A percentile compares a stretch with the other conserved stretches of the same genome.
phyloP scores from a whole-genome alignment of 2,113 vertebrate species.

The Stomatorhinus ivindoensis region DNA sequence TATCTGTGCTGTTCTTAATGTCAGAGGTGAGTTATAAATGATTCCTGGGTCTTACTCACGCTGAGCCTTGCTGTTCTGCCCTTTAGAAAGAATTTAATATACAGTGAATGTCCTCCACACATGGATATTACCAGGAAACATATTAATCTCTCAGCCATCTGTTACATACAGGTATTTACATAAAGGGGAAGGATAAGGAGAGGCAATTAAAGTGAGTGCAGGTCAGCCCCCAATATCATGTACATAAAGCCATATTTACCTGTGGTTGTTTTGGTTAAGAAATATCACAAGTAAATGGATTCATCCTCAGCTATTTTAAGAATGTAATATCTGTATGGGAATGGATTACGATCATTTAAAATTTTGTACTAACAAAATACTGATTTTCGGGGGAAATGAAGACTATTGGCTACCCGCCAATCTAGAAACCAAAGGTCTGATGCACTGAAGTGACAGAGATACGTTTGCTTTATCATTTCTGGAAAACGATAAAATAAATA shows the following conservation, averaged over 20 bases:
- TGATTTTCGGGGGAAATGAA: neutral
- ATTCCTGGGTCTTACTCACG: neutral
- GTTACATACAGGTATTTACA: neutral
- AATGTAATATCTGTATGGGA: neutral
- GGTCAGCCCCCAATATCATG: neutral
- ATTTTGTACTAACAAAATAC: neutral
- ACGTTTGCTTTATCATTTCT: neutral
- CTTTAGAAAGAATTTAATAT: neutral
- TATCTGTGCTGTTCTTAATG: neutral
- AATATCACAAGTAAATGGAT: neutral
- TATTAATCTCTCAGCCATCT: neutral
- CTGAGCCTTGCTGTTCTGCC: neutral
- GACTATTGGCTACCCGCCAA: neutral
- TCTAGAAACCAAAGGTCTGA: neutral
- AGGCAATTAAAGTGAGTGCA: neutral
- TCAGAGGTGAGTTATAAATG: neutral
- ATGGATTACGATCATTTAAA: neutral
- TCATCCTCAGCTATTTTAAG: neutral
- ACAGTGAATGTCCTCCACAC: neutral
- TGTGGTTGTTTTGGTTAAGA: neutral
- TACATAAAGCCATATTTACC: neutral
- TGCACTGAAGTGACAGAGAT: neutral
- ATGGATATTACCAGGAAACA: neutral
- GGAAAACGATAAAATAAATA: neutral
- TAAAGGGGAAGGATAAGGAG: neutral